Evolutionary conservation across 1,140 invertebrate species (phyloP).

Genomic region (Papilio machaon): DNA sequence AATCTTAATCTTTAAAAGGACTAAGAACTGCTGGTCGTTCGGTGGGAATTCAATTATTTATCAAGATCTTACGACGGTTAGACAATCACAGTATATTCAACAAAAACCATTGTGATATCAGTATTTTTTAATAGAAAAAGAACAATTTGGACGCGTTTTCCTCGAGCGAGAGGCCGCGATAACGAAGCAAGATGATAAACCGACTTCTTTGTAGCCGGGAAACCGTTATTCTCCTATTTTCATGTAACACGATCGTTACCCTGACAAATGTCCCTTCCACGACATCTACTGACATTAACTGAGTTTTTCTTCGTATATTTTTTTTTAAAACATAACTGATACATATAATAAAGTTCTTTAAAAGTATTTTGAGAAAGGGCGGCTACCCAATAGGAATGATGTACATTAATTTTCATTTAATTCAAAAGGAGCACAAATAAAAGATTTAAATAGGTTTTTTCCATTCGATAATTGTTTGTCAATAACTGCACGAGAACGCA

Average conservation of each 20-base stretch:
- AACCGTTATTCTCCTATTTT: slow-evolving; percentile 15
- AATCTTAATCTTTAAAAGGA: neutral
- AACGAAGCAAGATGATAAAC: slow-evolving; percentile 26
- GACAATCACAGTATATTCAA: neutral
- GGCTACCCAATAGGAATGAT: no score
- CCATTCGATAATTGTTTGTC: neutral
- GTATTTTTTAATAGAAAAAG: neutral
- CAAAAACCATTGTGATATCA: neutral
- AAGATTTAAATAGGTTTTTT: neutral
- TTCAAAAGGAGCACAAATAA: neutral
- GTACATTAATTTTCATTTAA: no score
- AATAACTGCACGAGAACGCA: neutral
- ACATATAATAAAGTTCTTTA: no score
- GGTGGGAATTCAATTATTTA: neutral
- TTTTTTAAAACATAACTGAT: neutral
- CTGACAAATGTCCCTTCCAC: slow-evolving; percentile 9
- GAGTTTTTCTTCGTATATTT: neutral
- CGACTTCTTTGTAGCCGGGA: slow-evolving; percentile 10
- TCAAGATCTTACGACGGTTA: neutral
- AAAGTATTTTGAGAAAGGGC: no score
- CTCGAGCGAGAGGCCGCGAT: neutral
- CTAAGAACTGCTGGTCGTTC: neutral
- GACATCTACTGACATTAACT: neutral
- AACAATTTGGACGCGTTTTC: neutral
- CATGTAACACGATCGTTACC: slow-evolving; percentile 21